Base-by-base conservation (phyloP, 2,113 vertebrate species). In the Sceloporus undulatus region DNA sequence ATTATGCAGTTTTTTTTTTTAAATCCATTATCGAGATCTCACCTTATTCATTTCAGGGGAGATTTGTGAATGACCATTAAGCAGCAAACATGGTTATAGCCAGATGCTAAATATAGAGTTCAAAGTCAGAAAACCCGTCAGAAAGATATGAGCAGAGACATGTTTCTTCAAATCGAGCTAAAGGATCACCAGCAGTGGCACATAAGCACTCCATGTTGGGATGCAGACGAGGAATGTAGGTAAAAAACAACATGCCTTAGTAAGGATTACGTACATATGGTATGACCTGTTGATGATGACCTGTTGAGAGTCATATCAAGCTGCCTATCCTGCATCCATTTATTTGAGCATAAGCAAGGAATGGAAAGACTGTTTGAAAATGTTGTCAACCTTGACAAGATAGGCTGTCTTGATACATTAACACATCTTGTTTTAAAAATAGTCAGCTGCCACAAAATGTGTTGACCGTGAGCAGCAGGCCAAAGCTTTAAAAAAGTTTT, bases 61-160 rank as follows among this genome's bases (percentile, higher is more conserved):
- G 85, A 70, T 71, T 79, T 79, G 76, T 86, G 75, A 75, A 70
- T 79, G 75, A 34, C n/a, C 77, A 73, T 87, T 73, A 87, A 73
- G 42, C 85, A 73, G n/a, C 48, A 71, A 87, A 80, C 1, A 23
- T 80, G 52, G 76, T n/a, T 59, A 56, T 52, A 73, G 23, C n/a
- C 68, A 85, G 85, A 87, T 87, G 85, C 52, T 81, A 70, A 73
- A 81, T 29, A 29, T 14, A 42, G 78, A 81, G 66, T 71, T 86
- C 42, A 79, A 71, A 79, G n/a, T 48, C 66, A 71, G 2, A 38
- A 23, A 71, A 86, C 59, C 65, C 23, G 59, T 79, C 77, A 86
- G 65, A 59, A 62, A 70, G 59, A 52, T 52, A 54, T 59, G 76
- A n/a, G 65, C 4, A 42, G 73, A 74, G 18, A 42, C 38, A 48